Conservation (phyloP, 1,140 invertebrate genomes). For the Andrena cerasifolii region DNA sequence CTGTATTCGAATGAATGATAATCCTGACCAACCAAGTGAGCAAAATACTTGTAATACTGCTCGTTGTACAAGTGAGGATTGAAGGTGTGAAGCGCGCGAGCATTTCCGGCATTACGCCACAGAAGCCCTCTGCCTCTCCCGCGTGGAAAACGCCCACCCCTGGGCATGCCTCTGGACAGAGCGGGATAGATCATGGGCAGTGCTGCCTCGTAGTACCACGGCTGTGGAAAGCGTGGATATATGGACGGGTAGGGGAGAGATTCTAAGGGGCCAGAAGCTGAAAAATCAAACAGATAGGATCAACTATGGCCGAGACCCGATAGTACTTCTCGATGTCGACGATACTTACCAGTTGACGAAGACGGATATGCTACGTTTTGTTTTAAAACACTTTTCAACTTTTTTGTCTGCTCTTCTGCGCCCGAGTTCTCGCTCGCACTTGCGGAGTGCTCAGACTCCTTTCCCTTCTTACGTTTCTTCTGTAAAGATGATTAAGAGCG, state of each 20-base stretch:
- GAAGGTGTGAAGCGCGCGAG: conserved; percentile 58
- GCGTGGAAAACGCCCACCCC: conserved; percentile 64
- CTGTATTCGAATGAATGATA: conserved; percentile 74
- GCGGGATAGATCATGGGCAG: conserved; percentile 73
- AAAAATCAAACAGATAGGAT: neutral
- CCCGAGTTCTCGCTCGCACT: conserved; percentile 66
- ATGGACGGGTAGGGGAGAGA: conserved; percentile 57
- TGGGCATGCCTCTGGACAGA: conserved; percentile 55
- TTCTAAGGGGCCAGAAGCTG: conserved; percentile 16
- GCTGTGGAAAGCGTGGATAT: conserved; percentile 74
- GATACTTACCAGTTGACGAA: conserved; percentile 63
- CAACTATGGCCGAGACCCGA: neutral
- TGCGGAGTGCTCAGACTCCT: conserved; percentile 57
- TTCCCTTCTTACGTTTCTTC: conserved; percentile 75
- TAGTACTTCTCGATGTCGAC: neutral
- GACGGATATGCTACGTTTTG: conserved; percentile 57
- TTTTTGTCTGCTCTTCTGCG: conserved; percentile 70
- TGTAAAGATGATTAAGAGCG: conserved; percentile 41
- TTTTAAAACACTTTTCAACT: conserved; percentile 71
- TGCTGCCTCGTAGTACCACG: conserved; percentile 77
- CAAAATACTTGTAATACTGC: conserved; percentile 80
- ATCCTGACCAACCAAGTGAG: conserved; percentile 76
- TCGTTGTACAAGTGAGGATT: conserved; percentile 78
- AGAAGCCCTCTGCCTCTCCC: conserved; percentile 61
- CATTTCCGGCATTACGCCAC: conserved; percentile 61